These are phyloP conservation scores for Ochropacha duplaris DNA, from an alignment of 2,888 invertebrate species.

Conservation along the genomic window DNA sequence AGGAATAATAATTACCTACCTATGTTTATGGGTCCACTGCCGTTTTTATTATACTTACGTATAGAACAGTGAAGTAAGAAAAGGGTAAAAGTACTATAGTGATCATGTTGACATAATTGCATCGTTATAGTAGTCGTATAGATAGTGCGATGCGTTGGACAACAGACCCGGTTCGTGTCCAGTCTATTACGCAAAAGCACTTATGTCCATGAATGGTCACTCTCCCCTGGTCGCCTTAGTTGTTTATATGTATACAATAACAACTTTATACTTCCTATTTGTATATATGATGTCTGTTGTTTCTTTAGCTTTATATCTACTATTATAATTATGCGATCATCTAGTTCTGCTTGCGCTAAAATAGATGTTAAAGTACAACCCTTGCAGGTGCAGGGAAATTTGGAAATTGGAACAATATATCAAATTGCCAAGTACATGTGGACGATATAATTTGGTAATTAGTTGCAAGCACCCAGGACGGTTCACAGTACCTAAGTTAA, in stretches of 20 bases:
- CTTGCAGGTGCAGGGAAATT: too few species aligned
- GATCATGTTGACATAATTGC: background rate
- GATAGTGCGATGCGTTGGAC: background rate
- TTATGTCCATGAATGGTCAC: slow-evolving; percentile 8
- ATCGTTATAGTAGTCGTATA: slow-evolving; percentile 2
- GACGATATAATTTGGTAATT: too few species aligned
- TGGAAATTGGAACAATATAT: too few species aligned
- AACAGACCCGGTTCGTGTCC: slow-evolving; percentile 7
- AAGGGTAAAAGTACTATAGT: background rate
- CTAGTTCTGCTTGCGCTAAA: too few species aligned
- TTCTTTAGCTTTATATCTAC: background rate
- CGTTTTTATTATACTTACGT: background rate
- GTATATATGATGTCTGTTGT: background rate
- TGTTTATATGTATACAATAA: background rate
- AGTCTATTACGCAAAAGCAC: slow-evolving; percentile 8
- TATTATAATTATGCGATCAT: background rate
- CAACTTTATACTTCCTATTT: background rate
- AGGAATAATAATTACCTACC: too few species aligned
- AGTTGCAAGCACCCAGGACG: too few species aligned
- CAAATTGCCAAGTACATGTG: too few species aligned
- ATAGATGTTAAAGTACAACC: too few species aligned
- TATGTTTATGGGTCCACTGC: background rate
- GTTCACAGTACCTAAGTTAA: too few species aligned
- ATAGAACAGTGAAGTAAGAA: background rate
- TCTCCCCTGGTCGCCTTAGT: slow-evolving; percentile 4